Evolutionary conservation across 2,113 vertebrate species (phyloP), one percentile per base, ranked within the genome.

Genomic region (Amblyopsis rosae): DNA sequence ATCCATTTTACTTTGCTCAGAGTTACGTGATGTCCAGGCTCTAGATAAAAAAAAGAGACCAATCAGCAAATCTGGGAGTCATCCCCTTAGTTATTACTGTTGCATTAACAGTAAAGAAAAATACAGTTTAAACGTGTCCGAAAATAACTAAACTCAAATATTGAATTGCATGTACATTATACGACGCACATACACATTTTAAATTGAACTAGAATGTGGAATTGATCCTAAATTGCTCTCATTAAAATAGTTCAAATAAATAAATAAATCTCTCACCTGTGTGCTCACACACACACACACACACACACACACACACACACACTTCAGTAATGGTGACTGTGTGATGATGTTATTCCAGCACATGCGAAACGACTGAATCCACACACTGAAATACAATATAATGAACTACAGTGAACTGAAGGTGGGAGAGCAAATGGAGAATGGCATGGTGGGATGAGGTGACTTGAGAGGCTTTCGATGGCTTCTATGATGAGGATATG

Each of bases 1-100:
- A 91, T 88, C 90, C 93, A 92, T 41, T 75, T 93, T 81, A 86
- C 88, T 82, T 92, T 91, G 88, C 84, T 90, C 88, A 93, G 84
- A 61, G 66, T 48, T 87, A 88, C 45, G 70, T 85, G 80, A 59
- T 82, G 83, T 80, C 80, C 62, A 59, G 81, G 62, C 70, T 92
- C 93, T 93, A 78, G 65, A 80, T 33, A 71, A 79, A 82, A 84
- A 86, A 79, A 75, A 16, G 85, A 50, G 9, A 41, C 35, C 55
- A 63, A 77, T 78, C 79, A 70, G 81, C 51, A 8, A 56, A 12
- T 75, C 56, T 73, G 59, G 67, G 16, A 77, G 41, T n/a, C 54
- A 35, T 26, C 26, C 26, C 26, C 26, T 26, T 26, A 26, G 2
- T 26, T 26, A 26, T 26, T 26, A 26, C 26, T 26, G 26, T 26